Percentiles rank a stretch among this genome's conserved stretches.
Evolutionary conservation across 2,797 vertebrate genomes (phyloP).

Genomic region (Eupleurogrammus muticus): DNA sequence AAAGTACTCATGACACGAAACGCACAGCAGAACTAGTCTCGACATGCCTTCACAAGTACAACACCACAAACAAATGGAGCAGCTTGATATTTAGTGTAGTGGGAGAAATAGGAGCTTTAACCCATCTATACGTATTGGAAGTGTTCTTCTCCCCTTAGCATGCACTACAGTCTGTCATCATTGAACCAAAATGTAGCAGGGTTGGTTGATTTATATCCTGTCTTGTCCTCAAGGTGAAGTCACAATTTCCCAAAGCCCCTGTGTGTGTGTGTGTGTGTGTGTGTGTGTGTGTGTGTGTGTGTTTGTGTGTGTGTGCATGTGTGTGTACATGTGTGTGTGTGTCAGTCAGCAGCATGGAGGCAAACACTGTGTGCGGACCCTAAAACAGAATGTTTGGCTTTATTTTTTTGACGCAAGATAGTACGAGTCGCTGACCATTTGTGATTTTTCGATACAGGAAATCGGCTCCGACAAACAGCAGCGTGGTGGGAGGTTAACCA

Average conservation of each 20-base stretch:
- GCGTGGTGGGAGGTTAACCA: constrained; percentile 1
- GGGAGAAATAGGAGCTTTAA: constrained; percentile 31
- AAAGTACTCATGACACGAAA: constrained; percentile 50
- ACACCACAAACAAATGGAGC: constrained; percentile 37
- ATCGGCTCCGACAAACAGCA: background rate
- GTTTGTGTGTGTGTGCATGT: too few species aligned
- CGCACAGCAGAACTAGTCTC: constrained; percentile 43
- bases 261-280: background rate
- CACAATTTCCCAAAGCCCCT: constrained; percentile 23
- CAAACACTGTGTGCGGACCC: constrained; percentile 5
- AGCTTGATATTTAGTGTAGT: constrained; percentile 34
- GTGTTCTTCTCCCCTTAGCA: constrained; percentile 40
- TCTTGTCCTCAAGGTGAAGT: constrained; percentile 55
- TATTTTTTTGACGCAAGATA: background rate
- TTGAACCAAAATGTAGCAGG: constrained; percentile 37
- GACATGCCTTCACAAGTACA: constrained; percentile 54
- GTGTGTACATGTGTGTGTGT: too few species aligned
- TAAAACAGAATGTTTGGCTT: constrained; percentile 1
- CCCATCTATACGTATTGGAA: constrained; percentile 22
- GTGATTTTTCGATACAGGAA: constrained; percentile 1
- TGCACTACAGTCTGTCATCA: constrained; percentile 45
- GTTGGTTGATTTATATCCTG: constrained; percentile 61
- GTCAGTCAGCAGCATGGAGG: background rate
- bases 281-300: constrained; percentile 4
- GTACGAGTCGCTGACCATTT: background rate